Conservation (phyloP, 2,888 invertebrate genomes). For the Ephialtes manifestator region DNA sequence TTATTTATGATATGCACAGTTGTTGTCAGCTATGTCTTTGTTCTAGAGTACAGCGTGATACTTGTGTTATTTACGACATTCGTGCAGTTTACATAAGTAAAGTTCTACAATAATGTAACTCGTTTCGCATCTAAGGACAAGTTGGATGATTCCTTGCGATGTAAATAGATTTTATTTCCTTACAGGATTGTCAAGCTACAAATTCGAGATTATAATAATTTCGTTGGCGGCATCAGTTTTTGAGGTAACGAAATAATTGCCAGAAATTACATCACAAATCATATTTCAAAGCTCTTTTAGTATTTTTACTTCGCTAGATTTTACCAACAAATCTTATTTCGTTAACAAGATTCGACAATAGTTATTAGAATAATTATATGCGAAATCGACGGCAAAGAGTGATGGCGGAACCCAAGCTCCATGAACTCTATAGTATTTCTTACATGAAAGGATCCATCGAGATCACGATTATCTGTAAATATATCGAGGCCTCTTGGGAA, state of each 20-base stretch:
- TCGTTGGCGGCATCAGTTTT: too few species aligned
- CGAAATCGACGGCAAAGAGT: conserved; percentile 12
- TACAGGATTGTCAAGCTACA: background rate
- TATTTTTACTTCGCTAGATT: background rate
- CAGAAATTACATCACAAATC: background rate
- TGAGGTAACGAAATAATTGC: too few species aligned
- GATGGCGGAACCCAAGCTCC: background rate
- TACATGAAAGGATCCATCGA: conserved; percentile 30
- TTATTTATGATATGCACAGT: conserved; percentile 30
- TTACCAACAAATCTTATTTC: background rate
- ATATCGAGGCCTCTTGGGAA: conserved; percentile 50
- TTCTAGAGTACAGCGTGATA: background rate
- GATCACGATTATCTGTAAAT: conserved; percentile 62
- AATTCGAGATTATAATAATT: background rate
- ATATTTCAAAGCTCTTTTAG: background rate
- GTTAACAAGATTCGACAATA: background rate
- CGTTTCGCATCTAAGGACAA: background rate
- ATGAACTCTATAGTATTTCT: conserved; percentile 56
- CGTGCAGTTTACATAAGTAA: background rate
- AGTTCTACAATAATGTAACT: background rate
- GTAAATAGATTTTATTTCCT: background rate
- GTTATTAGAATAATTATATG: conserved; percentile 33
- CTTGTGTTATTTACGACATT: background rate
- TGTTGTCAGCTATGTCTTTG: background rate
- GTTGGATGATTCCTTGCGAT: background rate